These are phyloP conservation scores for Hippocampus guttulatus DNA, from an alignment of 2,113 vertebrate genomes.

Conservation along the genomic window DNA sequence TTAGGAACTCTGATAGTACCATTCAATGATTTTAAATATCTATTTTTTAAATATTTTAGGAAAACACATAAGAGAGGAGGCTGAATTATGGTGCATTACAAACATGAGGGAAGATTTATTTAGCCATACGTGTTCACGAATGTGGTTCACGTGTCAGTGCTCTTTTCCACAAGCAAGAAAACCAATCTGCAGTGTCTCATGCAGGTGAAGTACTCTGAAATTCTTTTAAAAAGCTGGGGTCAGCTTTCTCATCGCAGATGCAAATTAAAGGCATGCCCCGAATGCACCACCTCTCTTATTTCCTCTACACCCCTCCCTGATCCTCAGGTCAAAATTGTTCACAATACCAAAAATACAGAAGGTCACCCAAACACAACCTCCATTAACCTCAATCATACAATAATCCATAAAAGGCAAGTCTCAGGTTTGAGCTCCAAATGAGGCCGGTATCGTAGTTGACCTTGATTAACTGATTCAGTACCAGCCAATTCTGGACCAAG, in stretches of 20 bases:
- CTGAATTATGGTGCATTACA: conserved; percentile 26
- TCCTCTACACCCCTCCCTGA: conserved; percentile 16
- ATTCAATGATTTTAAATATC: conserved; percentile 5
- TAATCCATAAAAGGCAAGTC: conserved; percentile 48
- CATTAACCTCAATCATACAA: conserved; percentile 41
- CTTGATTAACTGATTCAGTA: conserved; percentile 29
- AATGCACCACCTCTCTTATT: conserved; percentile 19
- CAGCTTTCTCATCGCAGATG: conserved; percentile 60
- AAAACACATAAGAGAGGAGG: conserved; percentile 6
- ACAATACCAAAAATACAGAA: conserved; percentile 13
- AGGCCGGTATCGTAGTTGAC: conserved; percentile 17
- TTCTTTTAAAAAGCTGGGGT: conserved; percentile 63
- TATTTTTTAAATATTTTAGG: neutral
- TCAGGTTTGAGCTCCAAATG: conserved; percentile 21
- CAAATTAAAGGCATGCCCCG: conserved; percentile 62
- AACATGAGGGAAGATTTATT: neutral
- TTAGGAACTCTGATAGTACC: neutral
- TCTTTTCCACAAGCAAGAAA: conserved; percentile 45
- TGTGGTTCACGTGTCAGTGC: conserved; percentile 21
- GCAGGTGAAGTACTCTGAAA: conserved; percentile 54
- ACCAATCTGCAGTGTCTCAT: conserved; percentile 53
- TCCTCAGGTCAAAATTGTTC: conserved; percentile 33
- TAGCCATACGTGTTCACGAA: neutral
- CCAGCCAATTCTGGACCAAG: no score
- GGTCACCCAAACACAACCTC: conserved; percentile 33